phyloP scores from a whole-genome alignment of 1,140 invertebrate species.

The Papilio helenus region DNA sequence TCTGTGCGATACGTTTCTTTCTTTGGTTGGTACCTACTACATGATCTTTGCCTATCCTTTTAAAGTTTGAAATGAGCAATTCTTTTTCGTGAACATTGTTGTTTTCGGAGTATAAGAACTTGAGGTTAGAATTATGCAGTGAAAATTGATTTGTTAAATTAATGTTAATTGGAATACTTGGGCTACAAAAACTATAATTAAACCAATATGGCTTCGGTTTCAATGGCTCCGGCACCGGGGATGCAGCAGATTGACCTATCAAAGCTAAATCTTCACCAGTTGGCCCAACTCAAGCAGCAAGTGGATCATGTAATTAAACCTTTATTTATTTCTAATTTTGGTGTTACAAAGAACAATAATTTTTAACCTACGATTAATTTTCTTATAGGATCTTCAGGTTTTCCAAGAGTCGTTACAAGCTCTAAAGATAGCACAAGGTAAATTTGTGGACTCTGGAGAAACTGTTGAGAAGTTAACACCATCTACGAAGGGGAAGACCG shows the following conservation, averaged over 20 bases:
- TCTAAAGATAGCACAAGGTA: constrained; percentile 94
- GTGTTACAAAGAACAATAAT: constrained; percentile 43
- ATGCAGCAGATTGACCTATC: constrained; percentile 90
- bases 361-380: constrained; percentile 41
- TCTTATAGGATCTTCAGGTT: constrained; percentile 90
- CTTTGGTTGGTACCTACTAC: not conserved
- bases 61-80: constrained; percentile 6
- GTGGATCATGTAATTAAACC: constrained; percentile 88
- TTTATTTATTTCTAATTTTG: constrained; percentile 38
- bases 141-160: constrained; percentile 42
- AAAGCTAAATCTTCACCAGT: constrained; percentile 90
- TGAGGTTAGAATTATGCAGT: constrained; percentile 44
- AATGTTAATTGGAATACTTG: constrained; percentile 10
- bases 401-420: constrained; percentile 95
- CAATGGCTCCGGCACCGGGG: constrained; percentile 83
- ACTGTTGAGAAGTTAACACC: constrained; percentile 91
- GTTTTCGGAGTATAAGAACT: not conserved
- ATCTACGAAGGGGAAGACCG: constrained; percentile 89
- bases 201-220: constrained; percentile 84
- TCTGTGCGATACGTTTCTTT: too few species aligned
- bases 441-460: constrained; percentile 94
- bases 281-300: constrained; percentile 92
- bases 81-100: constrained; percentile 27
- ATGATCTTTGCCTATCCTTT: not conserved
- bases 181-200: constrained; percentile 42